Conservation (phyloP, 2,113 vertebrate genomes). For the Trematomus loennbergii region DNA sequence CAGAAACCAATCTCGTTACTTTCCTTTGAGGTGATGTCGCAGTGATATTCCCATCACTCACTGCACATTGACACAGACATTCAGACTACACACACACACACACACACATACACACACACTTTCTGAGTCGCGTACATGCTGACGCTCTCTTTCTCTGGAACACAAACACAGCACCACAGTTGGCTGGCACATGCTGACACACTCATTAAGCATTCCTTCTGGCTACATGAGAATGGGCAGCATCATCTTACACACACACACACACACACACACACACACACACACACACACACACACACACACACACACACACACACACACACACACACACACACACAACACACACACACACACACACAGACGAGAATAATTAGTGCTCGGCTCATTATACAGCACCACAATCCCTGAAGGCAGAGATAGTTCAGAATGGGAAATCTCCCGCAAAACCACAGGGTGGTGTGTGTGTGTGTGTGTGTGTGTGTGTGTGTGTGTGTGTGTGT, state of each 20-base stretch:
- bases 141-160: conserved; percentile 2
- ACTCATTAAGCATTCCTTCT: conserved; percentile 54
- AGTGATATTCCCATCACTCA: conserved; percentile 14
- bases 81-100: background rate
- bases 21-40: conserved; percentile 7
- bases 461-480: conserved; percentile 34
- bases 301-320: background rate
- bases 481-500: background rate
- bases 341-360: conserved; percentile 30
- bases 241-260: background rate
- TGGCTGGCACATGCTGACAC: conserved; percentile 53
- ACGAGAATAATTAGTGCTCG: conserved; percentile 49
- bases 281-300: background rate
- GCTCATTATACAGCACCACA: conserved; percentile 47
- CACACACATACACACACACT: conserved; percentile 9
- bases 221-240: conserved; percentile 31
- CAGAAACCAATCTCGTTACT: conserved; percentile 28
- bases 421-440: conserved; percentile 31
- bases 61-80: background rate
- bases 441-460: conserved; percentile 16
- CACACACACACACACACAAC: too few relatives aligned
- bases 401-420: conserved; percentile 33
- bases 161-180: conserved; percentile 39
- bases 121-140: conserved; percentile 5
- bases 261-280: background rate